These are phyloP conservation scores for Struthidea cinerea DNA, from an alignment of 2,113 vertebrate species.

Conservation along the genomic window DNA sequence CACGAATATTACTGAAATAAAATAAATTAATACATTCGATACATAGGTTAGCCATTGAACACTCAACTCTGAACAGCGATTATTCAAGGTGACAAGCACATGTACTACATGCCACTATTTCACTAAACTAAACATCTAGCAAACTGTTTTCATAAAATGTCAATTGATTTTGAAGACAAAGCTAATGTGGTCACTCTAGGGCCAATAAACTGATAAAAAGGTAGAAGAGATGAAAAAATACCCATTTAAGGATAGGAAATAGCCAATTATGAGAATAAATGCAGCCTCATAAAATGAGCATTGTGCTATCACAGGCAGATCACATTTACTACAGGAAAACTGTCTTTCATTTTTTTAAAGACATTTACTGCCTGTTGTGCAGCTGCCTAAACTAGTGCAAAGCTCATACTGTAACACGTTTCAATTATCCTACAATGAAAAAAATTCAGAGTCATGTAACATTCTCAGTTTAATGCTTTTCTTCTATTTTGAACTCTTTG, in stretches of 20 bases:
- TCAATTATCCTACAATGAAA: background rate
- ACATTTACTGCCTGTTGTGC: background rate
- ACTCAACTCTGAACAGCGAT: background rate
- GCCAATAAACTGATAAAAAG: slow-evolving; percentile 26
- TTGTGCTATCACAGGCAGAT: background rate
- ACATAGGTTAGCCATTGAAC: background rate
- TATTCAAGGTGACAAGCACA: background rate
- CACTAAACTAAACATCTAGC: slow-evolving; percentile 10
- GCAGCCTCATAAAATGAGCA: background rate
- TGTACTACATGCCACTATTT: background rate
- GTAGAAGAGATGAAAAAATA: slow-evolving; percentile 54
- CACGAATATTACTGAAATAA: background rate
- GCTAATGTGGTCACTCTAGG: slow-evolving; percentile 41
- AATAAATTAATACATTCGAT: background rate
- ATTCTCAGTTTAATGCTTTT: background rate
- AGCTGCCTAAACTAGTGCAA: background rate
- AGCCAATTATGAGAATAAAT: slow-evolving; percentile 59
- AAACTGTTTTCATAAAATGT: slow-evolving; percentile 54
- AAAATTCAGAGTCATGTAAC: background rate
- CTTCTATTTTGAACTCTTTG: background rate
- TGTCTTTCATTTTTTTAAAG: background rate
- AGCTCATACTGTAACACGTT: background rate
- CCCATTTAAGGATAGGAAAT: slow-evolving; percentile 59
- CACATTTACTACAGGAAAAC: background rate
- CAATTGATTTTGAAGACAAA: slow-evolving; percentile 58